A percentile compares a stretch with the other conserved stretches of the same genome.
phyloP scores from a whole-genome alignment of 92 coral and sea anemone genomes.

The Epizoanthus fatuus region DNA sequence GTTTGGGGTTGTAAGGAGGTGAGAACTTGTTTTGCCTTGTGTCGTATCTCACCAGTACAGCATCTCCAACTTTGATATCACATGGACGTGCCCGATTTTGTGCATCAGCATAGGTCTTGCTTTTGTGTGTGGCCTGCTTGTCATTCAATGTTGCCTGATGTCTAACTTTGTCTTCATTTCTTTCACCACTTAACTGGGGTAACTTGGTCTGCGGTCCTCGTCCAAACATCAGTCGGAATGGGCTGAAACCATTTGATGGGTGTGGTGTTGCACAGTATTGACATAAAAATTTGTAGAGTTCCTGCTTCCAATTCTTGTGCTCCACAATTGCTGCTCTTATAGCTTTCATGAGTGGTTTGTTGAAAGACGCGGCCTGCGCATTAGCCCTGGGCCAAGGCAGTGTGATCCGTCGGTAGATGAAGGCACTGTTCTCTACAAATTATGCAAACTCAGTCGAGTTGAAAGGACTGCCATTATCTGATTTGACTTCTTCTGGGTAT shows the following conservation, averaged over 20 bases:
- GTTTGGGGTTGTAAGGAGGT: conserved; percentile 6
- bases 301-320: background rate
- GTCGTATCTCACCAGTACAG: conserved; percentile 24
- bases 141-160: conserved; percentile 22
- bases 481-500: too few species aligned
- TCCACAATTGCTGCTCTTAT: conserved; percentile 26
- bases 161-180: too few species aligned
- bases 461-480: too few species aligned
- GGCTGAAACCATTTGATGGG: conserved; percentile 13
- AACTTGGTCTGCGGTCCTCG: conserved; percentile 9
- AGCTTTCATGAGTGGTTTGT: conserved; percentile 1
- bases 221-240: conserved; percentile 17
- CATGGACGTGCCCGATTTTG: conserved; percentile 11
- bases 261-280: conserved; percentile 35
- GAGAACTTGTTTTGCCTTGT: conserved; percentile 7
- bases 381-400: conserved; percentile 39
- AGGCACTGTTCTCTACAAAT: background rate
- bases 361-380: conserved; percentile 26
- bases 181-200: background rate
- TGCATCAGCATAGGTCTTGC: conserved; percentile 18
- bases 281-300: conserved; percentile 12
- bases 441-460: background rate
- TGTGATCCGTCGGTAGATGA: conserved; percentile 20
- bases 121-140: conserved; percentile 4
- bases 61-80: conserved; percentile 30